Evolutionary conservation across 2,797 vertebrate genomes (phyloP), one percentile per base, ranked within the genome.

Genomic region (Podarcis siculus): DNA sequence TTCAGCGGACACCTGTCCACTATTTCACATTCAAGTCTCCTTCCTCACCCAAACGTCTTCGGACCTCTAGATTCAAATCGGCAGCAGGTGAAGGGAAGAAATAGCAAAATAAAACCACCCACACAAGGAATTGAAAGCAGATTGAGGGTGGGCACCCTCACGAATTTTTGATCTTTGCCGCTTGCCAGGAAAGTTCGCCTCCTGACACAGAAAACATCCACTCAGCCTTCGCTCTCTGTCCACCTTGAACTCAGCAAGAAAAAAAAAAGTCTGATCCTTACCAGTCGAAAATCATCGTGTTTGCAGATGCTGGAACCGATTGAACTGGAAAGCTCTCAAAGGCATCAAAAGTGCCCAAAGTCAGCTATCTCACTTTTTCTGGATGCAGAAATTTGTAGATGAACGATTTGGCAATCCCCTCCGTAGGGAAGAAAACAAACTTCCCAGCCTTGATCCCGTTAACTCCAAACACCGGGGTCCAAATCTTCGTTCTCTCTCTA

Each of bases 101-200:
- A 5, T 4, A 4, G 8, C 2, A 4, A 30, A 67, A 82, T 19
- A 7, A 80, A 5, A 6, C n/a, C 30, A 12, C 35, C 3, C 69
- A 8, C 0, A 3, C 32, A 39, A 42, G 67, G 32, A 64, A 25
- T 1, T 23, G 12, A 12, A 37, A 12, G 2, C 58, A 39, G 8
- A 39, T 30, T n/a, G 9, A 15, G 58, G 9, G 21, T 55, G 49
- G 49, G 5, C 8, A 35, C 19, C 4, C 13, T 17, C 32, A 8
- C 2, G 9, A 17, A 8, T 9, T 32, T 17, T 58, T 1, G 95
- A 96, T 95, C 96, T 97, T 97, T 97, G 13, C 71, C 30, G 32
- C 17, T 96, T 96, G 96, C 93, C 94, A 94, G 95, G 96, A 96
- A 96, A 92, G 67, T 75, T 67, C 82, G 23, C 89, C 89, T 86